phyloP scores from a whole-genome alignment of 2,888 invertebrate species.

The Nomada ferruginata region DNA sequence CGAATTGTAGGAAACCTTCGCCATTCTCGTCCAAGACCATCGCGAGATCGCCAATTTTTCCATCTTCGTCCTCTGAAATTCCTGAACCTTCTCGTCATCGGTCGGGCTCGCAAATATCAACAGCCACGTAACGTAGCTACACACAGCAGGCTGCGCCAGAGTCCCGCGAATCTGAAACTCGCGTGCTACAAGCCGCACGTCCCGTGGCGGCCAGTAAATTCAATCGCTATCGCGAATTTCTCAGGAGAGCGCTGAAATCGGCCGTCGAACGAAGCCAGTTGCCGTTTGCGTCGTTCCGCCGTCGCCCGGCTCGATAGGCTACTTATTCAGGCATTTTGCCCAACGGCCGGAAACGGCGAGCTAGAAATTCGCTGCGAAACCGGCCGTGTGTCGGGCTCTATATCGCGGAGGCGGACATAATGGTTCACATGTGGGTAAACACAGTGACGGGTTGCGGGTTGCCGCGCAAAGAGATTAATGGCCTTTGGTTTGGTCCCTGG shows the following conservation, averaged over 20 bases:
- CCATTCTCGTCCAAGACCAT: too few species aligned
- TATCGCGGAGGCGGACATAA: conserved; percentile 83
- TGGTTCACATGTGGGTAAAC: conserved; percentile 84
- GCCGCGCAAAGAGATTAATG: conserved; percentile 83
- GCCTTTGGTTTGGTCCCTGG: conserved; percentile 79
- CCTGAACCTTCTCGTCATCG: not conserved
- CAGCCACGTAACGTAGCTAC: not conserved
- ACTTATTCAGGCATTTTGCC: conserved; percentile 63
- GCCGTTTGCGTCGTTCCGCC: not conserved
- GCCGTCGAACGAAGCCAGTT: not conserved
- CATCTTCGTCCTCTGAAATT: not conserved
- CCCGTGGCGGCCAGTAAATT: conserved; percentile 29
- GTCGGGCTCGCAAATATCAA: not conserved
- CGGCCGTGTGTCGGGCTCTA: conserved; percentile 71
- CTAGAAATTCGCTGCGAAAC: conserved; percentile 64
- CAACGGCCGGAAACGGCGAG: conserved; percentile 62
- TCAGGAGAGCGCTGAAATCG: conserved; percentile 6
- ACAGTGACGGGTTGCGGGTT: conserved; percentile 84
- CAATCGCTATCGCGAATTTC: conserved; percentile 24
- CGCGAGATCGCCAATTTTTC: not conserved
- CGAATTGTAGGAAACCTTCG: not conserved
- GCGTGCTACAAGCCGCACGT: not conserved
- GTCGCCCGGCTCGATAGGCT: conserved; percentile 27
- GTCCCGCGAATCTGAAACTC: conserved; percentile 1
- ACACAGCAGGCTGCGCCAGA: not conserved